These are phyloP conservation scores for Falco novaeseelandiae DNA, from an alignment of 2,797 vertebrate genomes.

Conservation along the genomic window DNA sequence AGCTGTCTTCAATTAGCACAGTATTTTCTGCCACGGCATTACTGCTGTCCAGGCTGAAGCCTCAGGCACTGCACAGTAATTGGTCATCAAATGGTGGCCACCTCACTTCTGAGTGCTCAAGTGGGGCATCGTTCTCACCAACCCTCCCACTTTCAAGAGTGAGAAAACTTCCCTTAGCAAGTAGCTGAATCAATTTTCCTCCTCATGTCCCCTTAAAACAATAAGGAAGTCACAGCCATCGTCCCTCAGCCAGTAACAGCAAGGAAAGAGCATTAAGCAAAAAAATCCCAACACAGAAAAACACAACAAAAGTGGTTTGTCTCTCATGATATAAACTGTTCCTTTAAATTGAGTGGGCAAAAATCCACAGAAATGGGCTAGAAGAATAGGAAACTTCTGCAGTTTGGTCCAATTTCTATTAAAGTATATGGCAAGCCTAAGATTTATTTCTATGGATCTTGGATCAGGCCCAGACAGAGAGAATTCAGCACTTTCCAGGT, in stretches of 20 bases:
- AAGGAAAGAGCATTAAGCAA: constrained; percentile 20
- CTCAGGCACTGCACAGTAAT: background rate
- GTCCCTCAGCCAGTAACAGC: background rate
- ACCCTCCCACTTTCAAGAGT: background rate
- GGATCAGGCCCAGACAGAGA: background rate
- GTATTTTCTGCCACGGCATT: background rate
- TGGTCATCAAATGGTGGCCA: background rate
- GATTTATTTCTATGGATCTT: constrained; percentile 12
- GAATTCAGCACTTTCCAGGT: constrained; percentile 8
- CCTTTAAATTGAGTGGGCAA: constrained; percentile 23
- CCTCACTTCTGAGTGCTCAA: background rate
- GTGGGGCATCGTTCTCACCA: background rate
- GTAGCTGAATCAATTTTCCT: background rate
- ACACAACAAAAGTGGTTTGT: background rate
- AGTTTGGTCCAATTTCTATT: constrained; percentile 9
- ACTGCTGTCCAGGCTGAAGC: background rate
- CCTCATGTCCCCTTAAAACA: background rate
- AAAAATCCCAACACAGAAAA: background rate
- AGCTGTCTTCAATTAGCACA: background rate
- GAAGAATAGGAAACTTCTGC: background rate
- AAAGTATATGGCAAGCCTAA: background rate
- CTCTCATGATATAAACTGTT: background rate
- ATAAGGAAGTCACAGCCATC: background rate
- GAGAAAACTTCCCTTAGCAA: background rate
- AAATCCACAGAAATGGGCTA: constrained; percentile 5